Conservation (phyloP, 2,888 invertebrate species). For the Oithona nana region DNA sequence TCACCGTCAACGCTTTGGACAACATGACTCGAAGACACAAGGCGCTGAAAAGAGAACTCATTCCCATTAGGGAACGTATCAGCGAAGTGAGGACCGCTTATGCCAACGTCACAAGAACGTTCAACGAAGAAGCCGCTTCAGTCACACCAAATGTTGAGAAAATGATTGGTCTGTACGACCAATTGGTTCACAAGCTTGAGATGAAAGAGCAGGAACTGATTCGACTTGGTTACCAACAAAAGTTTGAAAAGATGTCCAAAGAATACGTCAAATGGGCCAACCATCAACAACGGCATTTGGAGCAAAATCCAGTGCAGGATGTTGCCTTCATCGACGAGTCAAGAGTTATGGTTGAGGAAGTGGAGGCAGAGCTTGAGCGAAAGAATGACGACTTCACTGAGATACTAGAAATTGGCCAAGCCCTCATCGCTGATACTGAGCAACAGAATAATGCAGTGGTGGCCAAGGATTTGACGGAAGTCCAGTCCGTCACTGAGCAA, state of each 20-base stretch:
- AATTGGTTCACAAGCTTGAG: constrained; percentile 47
- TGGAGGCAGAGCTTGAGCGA: background rate
- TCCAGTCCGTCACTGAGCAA: background rate
- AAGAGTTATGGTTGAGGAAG: background rate
- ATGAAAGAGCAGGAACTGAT: constrained; percentile 42
- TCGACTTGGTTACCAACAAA: constrained; percentile 21
- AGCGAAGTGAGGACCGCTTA: constrained; percentile 43
- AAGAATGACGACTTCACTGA: constrained; percentile 24
- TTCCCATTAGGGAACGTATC: constrained; percentile 47
- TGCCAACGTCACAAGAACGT: background rate
- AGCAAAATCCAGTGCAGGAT: constrained; percentile 40
- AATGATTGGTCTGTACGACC: constrained; percentile 42
- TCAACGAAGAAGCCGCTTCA: background rate
- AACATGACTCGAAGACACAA: constrained; percentile 78
- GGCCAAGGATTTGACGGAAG: constrained; percentile 30
- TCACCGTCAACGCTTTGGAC: constrained; percentile 28
- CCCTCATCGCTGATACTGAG: constrained; percentile 34
- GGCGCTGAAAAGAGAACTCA: constrained; percentile 77
- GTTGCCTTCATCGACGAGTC: constrained; percentile 15
- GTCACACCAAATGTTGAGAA: background rate
- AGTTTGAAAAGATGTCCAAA: constrained; percentile 20
- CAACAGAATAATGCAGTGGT: too few species aligned
- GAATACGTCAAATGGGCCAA: constrained; percentile 14
- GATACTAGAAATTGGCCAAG: constrained; percentile 26
- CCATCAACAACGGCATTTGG: constrained; percentile 42